phyloP scores from a whole-genome alignment of 1,140 invertebrate species.

The Homalodisca vitripennis region DNA sequence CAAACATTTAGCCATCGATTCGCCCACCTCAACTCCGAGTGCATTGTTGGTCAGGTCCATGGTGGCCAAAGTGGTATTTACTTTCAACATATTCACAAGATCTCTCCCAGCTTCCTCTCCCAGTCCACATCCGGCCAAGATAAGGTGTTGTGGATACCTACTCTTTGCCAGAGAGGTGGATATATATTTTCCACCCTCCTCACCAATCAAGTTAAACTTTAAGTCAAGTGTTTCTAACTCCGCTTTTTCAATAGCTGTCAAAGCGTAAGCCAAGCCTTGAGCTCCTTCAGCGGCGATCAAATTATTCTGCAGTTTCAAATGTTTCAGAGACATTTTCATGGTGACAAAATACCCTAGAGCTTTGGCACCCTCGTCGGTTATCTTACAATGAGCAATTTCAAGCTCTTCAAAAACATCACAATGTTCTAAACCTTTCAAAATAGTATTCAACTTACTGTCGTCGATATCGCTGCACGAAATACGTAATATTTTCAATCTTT shows the following conservation, averaged over 20 bases:
- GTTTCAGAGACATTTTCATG: constrained; percentile 41
- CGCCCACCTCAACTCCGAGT: constrained; percentile 43
- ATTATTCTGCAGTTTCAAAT: constrained; percentile 45
- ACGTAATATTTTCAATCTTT: constrained; percentile 41
- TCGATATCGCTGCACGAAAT: constrained; percentile 44
- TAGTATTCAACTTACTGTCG: constrained; percentile 42
- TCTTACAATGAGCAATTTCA: constrained; percentile 46
- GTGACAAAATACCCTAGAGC: constrained; percentile 45
- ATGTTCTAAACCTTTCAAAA: constrained; percentile 44
- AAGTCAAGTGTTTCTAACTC: constrained; percentile 44
- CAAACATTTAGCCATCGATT: constrained; percentile 31
- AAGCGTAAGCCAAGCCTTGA: constrained; percentile 40
- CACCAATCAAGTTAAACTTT: constrained; percentile 46
- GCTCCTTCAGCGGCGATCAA: constrained; percentile 41
- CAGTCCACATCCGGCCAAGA: constrained; percentile 44
- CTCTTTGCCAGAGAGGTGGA: constrained; percentile 45
- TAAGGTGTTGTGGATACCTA: constrained; percentile 41
- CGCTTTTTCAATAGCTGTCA: constrained; percentile 38
- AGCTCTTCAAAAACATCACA: constrained; percentile 43
- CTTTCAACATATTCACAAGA: constrained; percentile 43
- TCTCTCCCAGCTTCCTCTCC: constrained; percentile 42
- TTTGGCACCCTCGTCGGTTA: constrained; percentile 45
- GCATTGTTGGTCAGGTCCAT: constrained; percentile 47
- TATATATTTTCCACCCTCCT: constrained; percentile 45
- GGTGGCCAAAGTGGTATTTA: constrained; percentile 42